Evolutionary conservation across 2,113 vertebrate genomes (phyloP).

Genomic region (Pedionomus torquatus): DNA sequence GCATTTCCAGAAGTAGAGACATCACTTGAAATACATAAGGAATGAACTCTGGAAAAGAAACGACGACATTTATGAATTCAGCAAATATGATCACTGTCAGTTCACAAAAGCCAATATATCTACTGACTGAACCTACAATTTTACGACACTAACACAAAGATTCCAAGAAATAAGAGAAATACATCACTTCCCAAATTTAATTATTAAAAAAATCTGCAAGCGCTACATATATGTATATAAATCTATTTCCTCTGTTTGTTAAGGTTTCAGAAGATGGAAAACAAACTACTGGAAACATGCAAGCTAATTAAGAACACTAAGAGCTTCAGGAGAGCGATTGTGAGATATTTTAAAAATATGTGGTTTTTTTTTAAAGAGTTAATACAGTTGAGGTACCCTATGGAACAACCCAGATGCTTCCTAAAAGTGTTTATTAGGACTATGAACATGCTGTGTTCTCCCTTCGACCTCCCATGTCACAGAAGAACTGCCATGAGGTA

Average conservation of each 20-base stretch:
- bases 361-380: neutral
- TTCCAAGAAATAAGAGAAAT: neutral
- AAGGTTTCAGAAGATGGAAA: neutral
- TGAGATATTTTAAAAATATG: neutral
- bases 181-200: neutral
- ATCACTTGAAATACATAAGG: slow-evolving; percentile 99
- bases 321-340: neutral
- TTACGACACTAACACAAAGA: neutral
- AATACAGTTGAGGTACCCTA: neutral
- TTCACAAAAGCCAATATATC: fast-evolving
- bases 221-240: neutral
- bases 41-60: slow-evolving; percentile 88
- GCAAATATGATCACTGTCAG: neutral
- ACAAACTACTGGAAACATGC: neutral
- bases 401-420: neutral
- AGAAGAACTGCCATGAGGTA: neutral
- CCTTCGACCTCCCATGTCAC: neutral
- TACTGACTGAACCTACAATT: neutral
- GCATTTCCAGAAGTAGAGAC: slow-evolving; percentile 98
- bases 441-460: neutral
- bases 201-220: neutral
- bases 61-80: neutral
- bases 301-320: neutral
- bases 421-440: neutral
- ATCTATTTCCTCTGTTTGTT: neutral